Evolutionary conservation across 2,888 invertebrate genomes (phyloP).

Genomic region (Autographa gamma): DNA sequence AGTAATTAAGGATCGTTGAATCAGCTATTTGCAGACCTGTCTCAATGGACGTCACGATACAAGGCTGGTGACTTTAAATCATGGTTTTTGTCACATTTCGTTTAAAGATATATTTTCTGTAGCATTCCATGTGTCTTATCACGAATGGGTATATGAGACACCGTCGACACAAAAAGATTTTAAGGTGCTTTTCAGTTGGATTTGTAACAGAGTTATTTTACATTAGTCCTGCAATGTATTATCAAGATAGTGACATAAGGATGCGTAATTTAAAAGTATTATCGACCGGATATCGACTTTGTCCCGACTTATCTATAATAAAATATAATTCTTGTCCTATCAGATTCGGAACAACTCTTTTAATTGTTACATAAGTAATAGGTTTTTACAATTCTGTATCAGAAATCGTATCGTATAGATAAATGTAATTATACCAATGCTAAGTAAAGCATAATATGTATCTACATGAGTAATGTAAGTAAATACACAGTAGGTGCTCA

Average conservation of each 20-base stretch:
- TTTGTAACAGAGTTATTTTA: neutral
- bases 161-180: neutral
- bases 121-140: neutral
- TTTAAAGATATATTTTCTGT: neutral
- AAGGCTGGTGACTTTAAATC: neutral
- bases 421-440: neutral
- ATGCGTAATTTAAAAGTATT: neutral
- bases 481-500: neutral
- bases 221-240: neutral
- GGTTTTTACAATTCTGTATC: neutral
- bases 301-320: neutral
- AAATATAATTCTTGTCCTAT: neutral
- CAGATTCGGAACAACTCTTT: neutral
- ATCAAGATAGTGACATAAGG: neutral
- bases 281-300: slow-evolving; percentile 1
- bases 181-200: neutral
- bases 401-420: neutral
- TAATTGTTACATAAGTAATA: neutral
- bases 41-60: neutral
- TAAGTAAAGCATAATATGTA: neutral
- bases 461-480: neutral
- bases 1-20: neutral
- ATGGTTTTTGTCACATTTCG: neutral
- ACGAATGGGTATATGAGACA: neutral
- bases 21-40: neutral